phyloP scores from a whole-genome alignment of 1,140 invertebrate species.

The Xylocopa sonorina region DNA sequence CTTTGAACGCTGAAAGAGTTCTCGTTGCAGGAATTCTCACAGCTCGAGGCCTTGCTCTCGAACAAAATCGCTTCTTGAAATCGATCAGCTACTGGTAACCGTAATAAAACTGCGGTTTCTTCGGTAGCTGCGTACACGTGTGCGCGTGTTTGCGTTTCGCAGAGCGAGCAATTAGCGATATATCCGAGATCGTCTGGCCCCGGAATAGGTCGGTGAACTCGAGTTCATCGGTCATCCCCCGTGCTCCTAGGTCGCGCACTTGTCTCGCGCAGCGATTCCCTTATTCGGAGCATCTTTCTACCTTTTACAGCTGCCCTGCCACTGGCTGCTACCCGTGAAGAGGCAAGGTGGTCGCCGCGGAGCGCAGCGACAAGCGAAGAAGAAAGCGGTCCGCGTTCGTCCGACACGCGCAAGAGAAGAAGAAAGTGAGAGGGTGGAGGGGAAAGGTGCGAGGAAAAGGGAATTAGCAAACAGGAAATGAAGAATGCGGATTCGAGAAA shows the following conservation, averaged over 20 bases:
- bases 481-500: constrained; percentile 15
- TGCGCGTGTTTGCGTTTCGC: too few species aligned
- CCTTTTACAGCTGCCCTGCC: constrained; percentile 44
- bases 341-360: constrained; percentile 24
- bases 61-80: constrained; percentile 58
- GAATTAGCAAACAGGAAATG: constrained; percentile 1
- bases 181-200: constrained; percentile 36
- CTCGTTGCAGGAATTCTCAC: constrained; percentile 49
- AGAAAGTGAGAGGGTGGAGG: background rate
- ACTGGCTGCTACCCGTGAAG: constrained; percentile 12
- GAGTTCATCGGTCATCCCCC: constrained; percentile 73
- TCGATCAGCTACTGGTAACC: constrained; percentile 52
- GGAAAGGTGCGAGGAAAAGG: background rate
- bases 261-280: constrained; percentile 75
- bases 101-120: too few species aligned
- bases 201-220: constrained; percentile 70
- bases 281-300: constrained; percentile 74
- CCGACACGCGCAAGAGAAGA: background rate
- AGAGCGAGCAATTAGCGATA: constrained; percentile 45
- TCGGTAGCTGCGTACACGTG: too few species aligned
- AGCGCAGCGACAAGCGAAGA: constrained; percentile 27
- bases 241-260: constrained; percentile 72
- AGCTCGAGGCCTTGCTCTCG: constrained; percentile 50
- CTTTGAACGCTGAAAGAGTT: constrained; percentile 50
- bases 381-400: constrained; percentile 9